Base-by-base conservation (phyloP, 2,888 invertebrate genomes). In the Mesoligia furuncula region DNA sequence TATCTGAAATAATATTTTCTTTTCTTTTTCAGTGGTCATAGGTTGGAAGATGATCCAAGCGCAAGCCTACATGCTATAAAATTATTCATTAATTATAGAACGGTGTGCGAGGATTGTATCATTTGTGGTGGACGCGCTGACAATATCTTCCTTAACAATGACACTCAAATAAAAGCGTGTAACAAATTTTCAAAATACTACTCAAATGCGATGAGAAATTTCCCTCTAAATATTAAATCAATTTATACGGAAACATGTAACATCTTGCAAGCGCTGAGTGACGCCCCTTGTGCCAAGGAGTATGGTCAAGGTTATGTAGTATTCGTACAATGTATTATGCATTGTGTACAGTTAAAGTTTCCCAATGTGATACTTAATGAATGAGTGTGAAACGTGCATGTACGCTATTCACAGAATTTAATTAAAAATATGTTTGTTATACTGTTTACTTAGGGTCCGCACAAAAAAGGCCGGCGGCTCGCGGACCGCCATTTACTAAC, bases 11-110 rank as follows among this genome's bases (percentile, higher is more conserved):
- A n/a, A 27, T 76, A 2, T n/a, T 11, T 13, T 65, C 0, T 54
- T 45, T 64, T 62, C 2, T 31, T 31, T 81, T 84, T 68, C 84
- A 81, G 81, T 24, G 79, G 79, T 15, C 68, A 79, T 79, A 69
- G 79, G 72, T 24, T 81, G 42, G 79, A 83, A 59, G 6, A 11
- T 6, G 0, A 3, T 1, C 24, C 27, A 31, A 3, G 0, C 2
- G 71, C 45, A 36, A 0, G 0, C 0, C 1, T 6, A 13, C 71
- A 62, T 42, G 59, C 72, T 51, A 36, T 5, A 36, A 24, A 59
- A 31, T 13, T 61, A 45, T 59, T 61, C 2, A 3, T 59, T 1
- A 7, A 45, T n/a, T 78, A 69, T 51, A 79, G 71, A 79, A 72
- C 17, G 5, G 62, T 71, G 9, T 81, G 81, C 68, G 67, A 57